Base-by-base conservation (phyloP, 2,888 invertebrate species). In the Volucella zonaria region DNA sequence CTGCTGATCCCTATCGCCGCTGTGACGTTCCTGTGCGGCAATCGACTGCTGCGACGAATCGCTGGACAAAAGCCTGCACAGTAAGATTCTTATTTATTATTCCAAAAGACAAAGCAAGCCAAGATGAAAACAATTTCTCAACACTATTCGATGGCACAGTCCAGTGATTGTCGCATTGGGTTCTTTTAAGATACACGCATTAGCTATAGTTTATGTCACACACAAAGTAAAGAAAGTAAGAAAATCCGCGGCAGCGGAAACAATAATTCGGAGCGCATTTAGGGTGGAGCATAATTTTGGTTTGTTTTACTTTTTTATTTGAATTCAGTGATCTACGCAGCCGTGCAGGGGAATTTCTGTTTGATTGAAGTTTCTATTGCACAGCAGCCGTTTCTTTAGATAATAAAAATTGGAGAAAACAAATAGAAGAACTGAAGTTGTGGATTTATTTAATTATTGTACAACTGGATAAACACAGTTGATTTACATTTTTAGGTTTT, bases 21-120 rank as follows among this genome's bases (percentile, higher is more conserved):
- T 49, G 94, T 98, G 87, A 98, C 99, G 75, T 99, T 99, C 94
- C 94, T 99, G 49, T 95, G 96, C 82, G 99, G 99, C 1, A 98
- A 98, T 91, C 95, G 97, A 87, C 94, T 99, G 90, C 94, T 99
- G 88, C 95, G 97, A 78, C 94, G 95, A 80, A 95, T 99, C 88
- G 78, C 87, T 31, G 78, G 68, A 45, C 86, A 82, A 64, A 87
- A 87, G 58, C 59, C 83, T 31, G 23, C 81, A 49, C 81, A 81
- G 54, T 81, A 76, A 73, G 52, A 54, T 54, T 43, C 40, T 67
- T 56, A 73, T 56, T 62, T 52, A 62, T 81, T 68, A 62, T 81
- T 68, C 59, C 71, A 77, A 76, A 67, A 74, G 38, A 67, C 42
- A 74, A 59, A 80, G 15, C 23, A 73, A 79, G 15, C 40, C 58